Evolutionary conservation across 2,888 invertebrate species (phyloP), one percentile per base, ranked within the genome.

Genomic region (Hesperia comma): DNA sequence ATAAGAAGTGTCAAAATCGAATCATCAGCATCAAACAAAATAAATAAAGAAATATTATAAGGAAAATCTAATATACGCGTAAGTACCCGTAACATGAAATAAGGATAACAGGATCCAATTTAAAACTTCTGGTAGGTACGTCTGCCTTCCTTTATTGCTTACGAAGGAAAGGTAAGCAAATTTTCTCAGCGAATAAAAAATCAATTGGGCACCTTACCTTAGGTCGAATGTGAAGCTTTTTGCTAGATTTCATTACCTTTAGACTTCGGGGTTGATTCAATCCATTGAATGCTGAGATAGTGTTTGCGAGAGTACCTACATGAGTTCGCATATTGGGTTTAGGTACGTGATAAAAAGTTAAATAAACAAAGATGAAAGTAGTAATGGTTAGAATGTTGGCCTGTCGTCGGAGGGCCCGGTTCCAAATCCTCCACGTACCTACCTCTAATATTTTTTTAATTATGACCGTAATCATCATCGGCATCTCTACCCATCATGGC

Each of bases 171-270:
- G 54, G 62, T 46, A 46, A 56, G 61, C 51, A 61, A 55, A 55
- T 56, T 63, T 63, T 10, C 15, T 6, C 56, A n/a, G 19, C 17
- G 46, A 56, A 63, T 56, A 63, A 63, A 63, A 62, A 63, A 53
- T 56, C 63, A 46, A 63, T 63, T 46, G 19, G n/a, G 46, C 17
- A 49, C 33, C 32, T 55, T 63, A 32, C 12, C 15, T 43, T 21
- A 43, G 62, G 55, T 62, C 54, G 14, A 33, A 55, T 15, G 43
- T 54, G 40, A 55, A 10, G 43, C 12, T 2, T 5, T 15, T 5
- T 46, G 2, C n/a, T 15, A 54, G 61, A 53, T 61, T 61, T 61
- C 26, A 61, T 53, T 53, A 26, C 53, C 15, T n/a, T 14, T 40
- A 51, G 21, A 51, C 51, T 14, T 14, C 12, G 51, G 21, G 51